Evolutionary conservation across 2,113 vertebrate species (phyloP).

Genomic region (Dasypus novemcinctus): DNA sequence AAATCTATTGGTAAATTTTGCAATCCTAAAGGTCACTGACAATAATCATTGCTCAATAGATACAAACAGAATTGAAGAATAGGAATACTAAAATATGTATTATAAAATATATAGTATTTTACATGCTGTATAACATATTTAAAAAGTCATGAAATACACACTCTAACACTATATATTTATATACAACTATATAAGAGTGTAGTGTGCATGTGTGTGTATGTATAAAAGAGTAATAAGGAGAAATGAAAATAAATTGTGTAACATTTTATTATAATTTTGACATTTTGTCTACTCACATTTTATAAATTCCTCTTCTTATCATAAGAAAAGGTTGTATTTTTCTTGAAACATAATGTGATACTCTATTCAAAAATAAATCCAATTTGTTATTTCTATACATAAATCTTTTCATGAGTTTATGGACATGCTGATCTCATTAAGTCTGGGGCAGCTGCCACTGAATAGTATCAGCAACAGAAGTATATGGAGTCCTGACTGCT

Average conservation of each 20-base stretch:
- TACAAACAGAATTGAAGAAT: neutral
- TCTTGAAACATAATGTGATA: neutral
- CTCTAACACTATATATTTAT: neutral
- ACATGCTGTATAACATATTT: neutral
- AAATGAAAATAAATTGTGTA: neutral
- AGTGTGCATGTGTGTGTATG: neutral
- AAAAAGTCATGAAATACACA: neutral
- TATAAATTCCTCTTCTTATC: slow-evolving; percentile 19
- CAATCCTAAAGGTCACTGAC: neutral
- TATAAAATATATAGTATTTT: neutral
- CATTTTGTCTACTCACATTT: neutral
- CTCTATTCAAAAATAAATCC: slow-evolving; percentile 46
- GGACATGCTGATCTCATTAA: slow-evolving; percentile 58
- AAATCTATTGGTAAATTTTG: neutral
- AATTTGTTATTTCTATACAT: slow-evolving; percentile 33
- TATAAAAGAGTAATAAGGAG: neutral
- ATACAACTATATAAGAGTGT: neutral
- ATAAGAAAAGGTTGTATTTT: neutral
- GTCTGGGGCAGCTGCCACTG: slow-evolving; percentile 44
- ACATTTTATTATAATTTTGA: slow-evolving; percentile 30
- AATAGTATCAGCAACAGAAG: neutral
- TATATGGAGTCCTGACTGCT: neutral
- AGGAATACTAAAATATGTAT: neutral
- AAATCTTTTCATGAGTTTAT: slow-evolving; percentile 31
- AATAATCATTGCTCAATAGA: neutral